Evolutionary conservation across 2,888 invertebrate species (phyloP), one percentile per base, ranked within the genome.

Genomic region (Sceliomorpha sp.): DNA sequence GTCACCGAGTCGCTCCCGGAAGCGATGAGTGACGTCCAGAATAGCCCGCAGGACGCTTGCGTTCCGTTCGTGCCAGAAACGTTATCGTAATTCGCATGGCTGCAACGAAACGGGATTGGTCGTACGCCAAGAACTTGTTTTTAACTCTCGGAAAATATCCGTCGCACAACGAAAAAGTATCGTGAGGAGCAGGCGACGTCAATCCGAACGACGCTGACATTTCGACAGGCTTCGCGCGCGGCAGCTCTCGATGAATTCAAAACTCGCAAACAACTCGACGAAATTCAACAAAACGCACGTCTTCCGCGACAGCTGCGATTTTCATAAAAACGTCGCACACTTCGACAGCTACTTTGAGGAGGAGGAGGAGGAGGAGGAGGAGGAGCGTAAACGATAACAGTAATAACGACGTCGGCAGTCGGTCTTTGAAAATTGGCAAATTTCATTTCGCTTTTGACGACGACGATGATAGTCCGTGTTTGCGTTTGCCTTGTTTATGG

Each of bases 51-150:
- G 80, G 79, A 81, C 78, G 70, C 76, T 75, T 60, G 53, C 75
- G 71, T 72, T 44, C 60, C 53, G 50, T 73, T 72, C 55, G 73
- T 77, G 79, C 76, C 79, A 80, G 78, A 79, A 79, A 76, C 72
- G 75, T 81, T 81, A 82, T 84, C 82, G 77, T 77, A 75, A 82
- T 81, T 80, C 75, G 76, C 72, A 64, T 71, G 68, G 69, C 68
- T 60, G 40, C 72, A 73, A 73, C 73, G 72, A 60, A 76, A 74
- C 77, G 72, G 72, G 71, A 82, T 84, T 84, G 84, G 84, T 82
- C 75, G 56, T 36, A 74, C 73, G 84, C 84, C 84, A 84, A 83
- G 77, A 82, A 75, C 68, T 69, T 73, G 77, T 76, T 53, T 70
- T 72, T 39, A 59, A 72, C 68, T 68, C 56, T 39, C 31, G 37